Percentiles rank a stretch among this genome's conserved stretches.
Evolutionary conservation across 2,113 vertebrate genomes (phyloP).

Genomic region (Archocentrus centrarchus): DNA sequence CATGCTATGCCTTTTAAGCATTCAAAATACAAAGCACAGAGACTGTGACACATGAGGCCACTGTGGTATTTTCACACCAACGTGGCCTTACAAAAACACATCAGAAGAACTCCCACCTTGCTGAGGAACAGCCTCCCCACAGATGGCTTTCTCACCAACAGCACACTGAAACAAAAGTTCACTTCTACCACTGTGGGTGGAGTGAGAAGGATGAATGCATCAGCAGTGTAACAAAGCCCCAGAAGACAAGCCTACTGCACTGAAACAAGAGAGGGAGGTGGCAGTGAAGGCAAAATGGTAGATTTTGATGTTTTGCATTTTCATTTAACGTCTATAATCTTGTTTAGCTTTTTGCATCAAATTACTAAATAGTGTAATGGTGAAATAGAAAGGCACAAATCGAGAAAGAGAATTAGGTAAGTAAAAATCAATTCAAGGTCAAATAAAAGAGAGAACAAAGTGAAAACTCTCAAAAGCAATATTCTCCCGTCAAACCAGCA

Average conservation of each 20-base stretch:
- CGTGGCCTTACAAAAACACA: conserved; percentile 22
- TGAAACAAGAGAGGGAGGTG: background rate
- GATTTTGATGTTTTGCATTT: background rate
- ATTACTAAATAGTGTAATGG: background rate
- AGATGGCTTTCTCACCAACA: conserved; percentile 37
- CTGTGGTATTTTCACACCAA: conserved; percentile 32
- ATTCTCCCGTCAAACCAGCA: conserved; percentile 35
- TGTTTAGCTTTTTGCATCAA: background rate
- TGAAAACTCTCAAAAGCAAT: conserved; percentile 17
- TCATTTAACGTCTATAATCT: background rate
- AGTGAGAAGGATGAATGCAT: conserved; percentile 44
- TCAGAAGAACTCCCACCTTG: conserved; percentile 30
- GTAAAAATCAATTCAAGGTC: conserved; percentile 28
- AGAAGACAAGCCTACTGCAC: background rate
- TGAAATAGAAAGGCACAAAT: background rate
- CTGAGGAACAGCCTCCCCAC: conserved; percentile 21
- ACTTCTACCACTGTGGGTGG: conserved; percentile 34
- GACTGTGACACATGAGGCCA: conserved; percentile 21
- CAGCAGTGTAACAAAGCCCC: conserved; percentile 11
- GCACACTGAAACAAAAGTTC: conserved; percentile 39
- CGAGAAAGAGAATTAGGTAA: background rate
- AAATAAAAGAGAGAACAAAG: background rate
- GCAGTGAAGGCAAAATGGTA: background rate
- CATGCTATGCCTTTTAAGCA: background rate
- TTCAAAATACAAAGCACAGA: background rate